phyloP scores from a whole-genome alignment of 2,113 vertebrate species.

The Pomatorhinus ruficollis region DNA sequence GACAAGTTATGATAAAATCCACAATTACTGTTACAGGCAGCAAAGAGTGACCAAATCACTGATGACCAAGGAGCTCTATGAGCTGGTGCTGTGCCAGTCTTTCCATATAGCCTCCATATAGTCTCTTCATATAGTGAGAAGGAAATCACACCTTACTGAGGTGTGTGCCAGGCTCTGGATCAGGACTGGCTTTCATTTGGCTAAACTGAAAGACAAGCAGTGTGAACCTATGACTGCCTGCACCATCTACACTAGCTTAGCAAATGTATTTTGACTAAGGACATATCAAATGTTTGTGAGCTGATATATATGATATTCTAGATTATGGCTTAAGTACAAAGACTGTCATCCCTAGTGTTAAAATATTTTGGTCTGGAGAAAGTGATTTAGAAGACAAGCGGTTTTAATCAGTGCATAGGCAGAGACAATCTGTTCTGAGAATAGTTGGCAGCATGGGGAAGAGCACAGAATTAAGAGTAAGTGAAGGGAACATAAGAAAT shows the following conservation, averaged over 20 bases:
- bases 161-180: neutral
- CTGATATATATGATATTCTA: neutral
- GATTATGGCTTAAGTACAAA: neutral
- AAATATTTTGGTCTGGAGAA: constrained; percentile 9
- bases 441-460: neutral
- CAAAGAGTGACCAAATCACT: neutral
- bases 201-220: neutral
- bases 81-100: neutral
- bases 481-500: neutral
- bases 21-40: neutral
- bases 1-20: neutral
- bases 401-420: neutral
- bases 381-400: neutral
- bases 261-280: neutral
- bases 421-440: neutral
- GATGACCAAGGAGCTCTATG: neutral
- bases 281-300: neutral
- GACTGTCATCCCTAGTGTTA: neutral
- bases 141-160: neutral
- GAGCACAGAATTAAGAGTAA: neutral
- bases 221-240: neutral
- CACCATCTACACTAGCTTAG: neutral
- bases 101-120: neutral
- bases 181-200: neutral
- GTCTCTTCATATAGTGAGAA: neutral